phyloP scores from a whole-genome alignment of 2,888 invertebrate species.

The Cremastinae sp. region DNA sequence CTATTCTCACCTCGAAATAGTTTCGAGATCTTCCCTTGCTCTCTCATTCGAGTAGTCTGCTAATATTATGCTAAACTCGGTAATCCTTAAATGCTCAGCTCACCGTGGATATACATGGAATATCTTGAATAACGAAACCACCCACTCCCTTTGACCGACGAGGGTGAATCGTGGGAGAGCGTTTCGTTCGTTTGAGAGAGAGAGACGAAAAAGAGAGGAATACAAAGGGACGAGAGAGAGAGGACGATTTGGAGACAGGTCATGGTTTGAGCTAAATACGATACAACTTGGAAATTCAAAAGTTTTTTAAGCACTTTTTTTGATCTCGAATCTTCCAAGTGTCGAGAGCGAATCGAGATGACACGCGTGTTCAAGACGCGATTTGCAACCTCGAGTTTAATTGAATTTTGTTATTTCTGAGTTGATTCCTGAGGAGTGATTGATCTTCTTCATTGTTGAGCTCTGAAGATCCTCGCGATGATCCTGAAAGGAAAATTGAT shows the following conservation, averaged over 20 bases:
- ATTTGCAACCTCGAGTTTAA: too few relatives aligned
- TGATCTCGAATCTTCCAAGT: too few relatives aligned
- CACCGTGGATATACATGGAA: slow-evolving; percentile 68
- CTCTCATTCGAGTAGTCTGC: slow-evolving; percentile 60
- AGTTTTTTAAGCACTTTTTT: too few relatives aligned
- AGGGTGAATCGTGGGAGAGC: neutral
- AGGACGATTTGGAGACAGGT: too few relatives aligned
- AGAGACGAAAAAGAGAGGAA: neutral
- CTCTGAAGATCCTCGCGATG: neutral
- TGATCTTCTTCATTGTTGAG: too few relatives aligned
- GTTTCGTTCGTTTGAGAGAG: neutral
- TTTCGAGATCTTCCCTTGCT: slow-evolving; percentile 36
- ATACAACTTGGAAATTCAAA: too few relatives aligned
- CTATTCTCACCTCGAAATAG: slow-evolving; percentile 22
- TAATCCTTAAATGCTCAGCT: slow-evolving; percentile 76
- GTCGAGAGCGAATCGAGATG: too few relatives aligned
- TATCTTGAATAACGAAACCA: slow-evolving; percentile 66
- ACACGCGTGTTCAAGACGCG: too few relatives aligned
- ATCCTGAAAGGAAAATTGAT: neutral
- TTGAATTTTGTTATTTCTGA: too few relatives aligned
- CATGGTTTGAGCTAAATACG: slow-evolving; percentile 47
- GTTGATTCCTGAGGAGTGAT: too few relatives aligned
- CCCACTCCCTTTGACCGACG: slow-evolving; percentile 22
- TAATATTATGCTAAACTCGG: slow-evolving; percentile 78
- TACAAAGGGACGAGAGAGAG: slow-evolving; percentile 1